Evolutionary conservation across 2,888 invertebrate species (phyloP), one percentile per base, ranked within the genome.

Genomic region (Caenorhabditis sp.): DNA sequence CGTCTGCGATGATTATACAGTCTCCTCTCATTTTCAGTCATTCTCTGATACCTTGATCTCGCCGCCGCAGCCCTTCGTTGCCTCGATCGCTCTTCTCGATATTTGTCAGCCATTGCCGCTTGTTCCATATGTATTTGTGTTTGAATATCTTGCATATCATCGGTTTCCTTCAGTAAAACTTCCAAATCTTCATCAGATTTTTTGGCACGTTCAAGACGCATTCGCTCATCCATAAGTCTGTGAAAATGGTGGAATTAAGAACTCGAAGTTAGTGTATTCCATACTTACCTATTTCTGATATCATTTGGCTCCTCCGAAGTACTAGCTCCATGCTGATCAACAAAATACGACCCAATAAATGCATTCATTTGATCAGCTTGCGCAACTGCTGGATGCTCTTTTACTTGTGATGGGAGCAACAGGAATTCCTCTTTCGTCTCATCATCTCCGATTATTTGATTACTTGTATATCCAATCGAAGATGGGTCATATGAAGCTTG

Each of bases 41-140:
- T 85, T 56, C 81, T 54, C 59, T 87, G 87, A 67, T 86, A 86
- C 17, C 87, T 63, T 0, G 73, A 66, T 20, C 85, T 65, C 1
- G 86, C 86, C 4, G 84, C 81, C 12, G 83, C 85, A 8, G 86
- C 86, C 27, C 86, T 61, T 56, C 80, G 77, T 49, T 67, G 65
- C 36, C 63, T 61, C 10, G 67, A 38, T 27, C 52, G 14, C 14
- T 67, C 70, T 10, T 64, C 59, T 38, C 65, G 59, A 27, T 54
- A 57, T 20, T 59, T 64, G 1, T 66, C 66, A 0, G 56, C 38
- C 59, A 63, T 26, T 27, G 61, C 63, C 17, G 21, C 10, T 27
- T 58, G 36, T 20, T 66, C 70, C 59, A 60, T 21, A 20, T 67
- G 63, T 23, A 71, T 50, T 23, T 53, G 43, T 10, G 36, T 27